These are phyloP conservation scores for Pelodiscus sinensis DNA, from an alignment of 2,113 vertebrate species.

Conservation along the genomic window DNA sequence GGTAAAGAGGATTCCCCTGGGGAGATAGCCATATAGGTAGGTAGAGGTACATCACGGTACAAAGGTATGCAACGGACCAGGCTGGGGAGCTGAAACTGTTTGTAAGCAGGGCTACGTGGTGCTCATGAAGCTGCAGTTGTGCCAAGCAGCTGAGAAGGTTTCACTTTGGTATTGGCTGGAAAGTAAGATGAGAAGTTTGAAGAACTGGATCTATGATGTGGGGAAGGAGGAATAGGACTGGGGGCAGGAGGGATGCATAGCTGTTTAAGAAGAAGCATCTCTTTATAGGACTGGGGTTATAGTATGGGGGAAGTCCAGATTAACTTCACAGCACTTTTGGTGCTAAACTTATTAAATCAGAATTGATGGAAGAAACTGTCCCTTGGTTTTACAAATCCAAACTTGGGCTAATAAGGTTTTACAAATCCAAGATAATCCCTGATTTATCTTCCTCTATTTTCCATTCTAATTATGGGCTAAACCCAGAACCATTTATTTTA, in stretches of 20 bases:
- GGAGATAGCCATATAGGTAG: neutral
- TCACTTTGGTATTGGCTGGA: neutral
- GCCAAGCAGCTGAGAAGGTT: neutral
- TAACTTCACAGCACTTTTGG: neutral
- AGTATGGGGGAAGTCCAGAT: fast-evolving
- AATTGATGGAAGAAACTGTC: neutral
- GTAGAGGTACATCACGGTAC: neutral
- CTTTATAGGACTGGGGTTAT: neutral
- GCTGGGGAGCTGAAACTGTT: neutral
- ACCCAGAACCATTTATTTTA: neutral
- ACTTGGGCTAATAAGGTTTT: neutral
- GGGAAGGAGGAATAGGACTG: neutral
- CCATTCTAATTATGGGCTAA: neutral
- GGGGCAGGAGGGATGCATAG: neutral
- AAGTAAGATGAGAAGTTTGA: neutral
- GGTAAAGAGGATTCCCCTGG: fast-evolving
- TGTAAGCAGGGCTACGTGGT: neutral
- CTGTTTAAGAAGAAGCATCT: fast-evolving
- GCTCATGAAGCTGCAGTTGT: neutral
- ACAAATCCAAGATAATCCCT: fast-evolving
- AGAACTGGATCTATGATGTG: neutral
- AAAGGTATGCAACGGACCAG: neutral
- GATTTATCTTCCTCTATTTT: neutral
- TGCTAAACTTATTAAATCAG: neutral
- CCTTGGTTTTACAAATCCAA: neutral